Percentiles rank a stretch among this genome's conserved stretches.
phyloP scores from a whole-genome alignment of 35 echinoderm and acorn worm species.

The Patiria miniata region DNA sequence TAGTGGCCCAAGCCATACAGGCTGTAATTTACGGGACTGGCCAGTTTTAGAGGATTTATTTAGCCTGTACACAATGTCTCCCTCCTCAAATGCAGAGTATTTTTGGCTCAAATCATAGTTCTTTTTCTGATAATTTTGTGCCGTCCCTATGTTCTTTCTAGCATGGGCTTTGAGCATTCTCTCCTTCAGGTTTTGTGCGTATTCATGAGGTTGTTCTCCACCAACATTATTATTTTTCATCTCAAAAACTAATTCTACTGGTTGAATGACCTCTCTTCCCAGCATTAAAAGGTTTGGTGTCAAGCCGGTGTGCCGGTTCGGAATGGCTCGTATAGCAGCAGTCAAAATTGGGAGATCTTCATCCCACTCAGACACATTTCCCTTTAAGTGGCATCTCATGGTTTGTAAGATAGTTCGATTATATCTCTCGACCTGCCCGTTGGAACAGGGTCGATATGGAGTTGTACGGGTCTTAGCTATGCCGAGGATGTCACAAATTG shows the following conservation, averaged over 20 bases:
- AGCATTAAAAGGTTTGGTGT: background rate
- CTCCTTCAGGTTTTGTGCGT: background rate
- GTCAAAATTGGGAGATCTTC: slow-evolving; percentile 4
- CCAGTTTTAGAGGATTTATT: background rate
- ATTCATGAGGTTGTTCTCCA: background rate
- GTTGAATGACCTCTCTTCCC: background rate
- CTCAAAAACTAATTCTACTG: slow-evolving; percentile 1
- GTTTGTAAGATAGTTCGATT: slow-evolving; percentile 61
- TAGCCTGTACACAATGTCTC: background rate
- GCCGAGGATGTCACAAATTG: slow-evolving; percentile 19
- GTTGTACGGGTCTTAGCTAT: slow-evolving; percentile 45
- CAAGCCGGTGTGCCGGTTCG: background rate
- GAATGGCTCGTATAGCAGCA: background rate
- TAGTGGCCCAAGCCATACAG: background rate
- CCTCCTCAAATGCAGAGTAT: background rate
- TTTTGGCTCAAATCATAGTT: background rate
- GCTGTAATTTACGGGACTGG: background rate
- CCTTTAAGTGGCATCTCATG: slow-evolving; percentile 34
- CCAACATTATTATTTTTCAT: background rate
- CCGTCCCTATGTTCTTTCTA: background rate
- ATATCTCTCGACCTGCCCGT: slow-evolving; percentile 54
- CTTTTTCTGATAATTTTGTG: background rate
- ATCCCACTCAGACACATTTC: background rate
- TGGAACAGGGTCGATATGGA: slow-evolving; percentile 47
- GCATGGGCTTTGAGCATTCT: slow-evolving; percentile 15